Base-by-base conservation (phyloP, 2,113 vertebrate genomes). In the Pteruthius melanotis region DNA sequence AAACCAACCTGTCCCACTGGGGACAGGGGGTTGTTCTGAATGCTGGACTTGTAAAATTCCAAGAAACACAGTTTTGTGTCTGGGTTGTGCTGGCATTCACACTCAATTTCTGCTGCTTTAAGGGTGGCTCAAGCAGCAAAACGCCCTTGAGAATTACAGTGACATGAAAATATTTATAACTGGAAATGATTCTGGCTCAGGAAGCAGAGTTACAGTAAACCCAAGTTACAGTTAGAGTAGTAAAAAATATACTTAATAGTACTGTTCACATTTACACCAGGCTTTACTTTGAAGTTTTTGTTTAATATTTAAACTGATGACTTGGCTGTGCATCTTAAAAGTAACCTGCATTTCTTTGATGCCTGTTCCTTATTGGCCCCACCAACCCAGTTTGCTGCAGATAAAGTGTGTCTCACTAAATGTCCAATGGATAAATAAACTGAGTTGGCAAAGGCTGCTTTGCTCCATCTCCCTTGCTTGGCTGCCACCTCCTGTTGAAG, bases 141-240 rank as follows among this genome's bases (percentile, higher is more conserved):
- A 57, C 0, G 0, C 37, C 44, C 49, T 53, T 71, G 7, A 15
- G n/a, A 52, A 39, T 28, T 50, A 24, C 44, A 64, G 0, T 39
- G 54, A 12, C 16, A 22, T 1, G 16, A 49, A 39, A n/a, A 20
- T 27, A 63, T 56, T 89, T n/a, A 7, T 39, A 56, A 49, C 30
- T 10, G 22, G 33, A 37, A 81, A 42, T 59, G 2, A 27, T 61
- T 54, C 47, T 50, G 59, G 52, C 44, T 70, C 15, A 40, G 86
- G 31, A 85, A 85, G 65, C 17, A 61, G 33, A 86, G 54, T 56
- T 89, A 54, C 20, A 83, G 44, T 45, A 45, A 45, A 45, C 20
- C 44, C 23, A 68, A 37, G 28, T 52, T 35, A 70, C 31, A 78
- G 37, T 31, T 47, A 66, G 20, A 80, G 35, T 10, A 56, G 35